These are phyloP conservation scores for Pocillopora grandis DNA, from an alignment of 92 coral and sea anemone genomes.

Conservation along the genomic window DNA sequence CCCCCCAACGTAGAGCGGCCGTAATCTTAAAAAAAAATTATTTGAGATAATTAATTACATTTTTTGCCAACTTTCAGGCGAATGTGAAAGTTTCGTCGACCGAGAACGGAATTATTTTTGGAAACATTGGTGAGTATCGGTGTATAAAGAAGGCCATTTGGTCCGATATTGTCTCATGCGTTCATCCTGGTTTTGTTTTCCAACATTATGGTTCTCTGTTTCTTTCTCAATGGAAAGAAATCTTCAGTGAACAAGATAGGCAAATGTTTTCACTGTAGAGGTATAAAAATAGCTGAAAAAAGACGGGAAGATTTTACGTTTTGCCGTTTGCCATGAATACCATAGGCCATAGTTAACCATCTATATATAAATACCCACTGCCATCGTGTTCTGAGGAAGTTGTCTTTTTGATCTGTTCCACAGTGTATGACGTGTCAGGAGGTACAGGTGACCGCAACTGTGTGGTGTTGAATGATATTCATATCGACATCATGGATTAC, in stretches of 20 bases:
- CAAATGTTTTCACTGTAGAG: too few species aligned
- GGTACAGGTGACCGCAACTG: conserved; percentile 98
- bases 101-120: conserved; percentile 98
- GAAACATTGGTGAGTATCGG: conserved; percentile 83
- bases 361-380: not conserved
- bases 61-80: conserved; percentile 60
- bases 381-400: not conserved
- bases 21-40: not conserved
- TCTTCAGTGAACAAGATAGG: not conserved
- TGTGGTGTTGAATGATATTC: conserved; percentile 95
- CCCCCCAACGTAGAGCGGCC: not conserved
- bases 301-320: too few species aligned
- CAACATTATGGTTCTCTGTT: too few species aligned
- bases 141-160: not conserved
- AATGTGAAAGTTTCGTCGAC: conserved; percentile 98
- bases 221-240: not conserved
- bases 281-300: too few species aligned
- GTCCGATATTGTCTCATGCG: not conserved
- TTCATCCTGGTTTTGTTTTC: too few species aligned
- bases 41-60: not conserved
- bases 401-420: not conserved
- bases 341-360: too few species aligned
- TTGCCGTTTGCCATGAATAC: too few species aligned
- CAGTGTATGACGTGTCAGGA: conserved; percentile 98
- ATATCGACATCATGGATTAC: conserved; percentile 99